A percentile compares a stretch with the other conserved stretches of the same genome.
Evolutionary conservation across 1,140 invertebrate genomes (phyloP).

Genomic region (Bombyx mandarina): DNA sequence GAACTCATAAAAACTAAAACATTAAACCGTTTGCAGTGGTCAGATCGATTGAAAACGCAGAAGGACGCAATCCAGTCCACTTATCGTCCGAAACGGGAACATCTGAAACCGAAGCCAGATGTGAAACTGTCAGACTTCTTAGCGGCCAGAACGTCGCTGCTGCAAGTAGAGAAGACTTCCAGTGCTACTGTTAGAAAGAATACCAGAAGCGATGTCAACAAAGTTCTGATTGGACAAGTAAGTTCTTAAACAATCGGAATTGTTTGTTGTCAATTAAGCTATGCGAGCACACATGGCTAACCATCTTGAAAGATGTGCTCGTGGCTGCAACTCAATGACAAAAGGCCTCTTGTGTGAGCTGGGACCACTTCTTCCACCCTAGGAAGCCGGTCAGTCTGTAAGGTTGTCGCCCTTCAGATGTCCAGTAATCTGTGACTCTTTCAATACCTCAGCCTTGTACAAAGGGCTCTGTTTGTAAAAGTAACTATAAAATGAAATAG

Average conservation of each 20-base stretch:
- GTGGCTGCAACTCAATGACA: too few relatives aligned
- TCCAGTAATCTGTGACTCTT: too few relatives aligned
- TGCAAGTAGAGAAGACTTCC: constrained; percentile 91
- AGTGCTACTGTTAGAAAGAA: constrained; percentile 60
- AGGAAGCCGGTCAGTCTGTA: too few relatives aligned
- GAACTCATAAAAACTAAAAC: background rate
- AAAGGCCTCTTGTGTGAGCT: too few relatives aligned
- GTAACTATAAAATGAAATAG: too few relatives aligned
- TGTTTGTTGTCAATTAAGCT: too few relatives aligned
- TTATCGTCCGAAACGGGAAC: constrained; percentile 78
- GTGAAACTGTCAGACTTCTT: constrained; percentile 82
- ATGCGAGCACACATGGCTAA: too few relatives aligned
- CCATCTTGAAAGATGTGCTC: too few relatives aligned
- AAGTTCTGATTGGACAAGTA: constrained; percentile 87
- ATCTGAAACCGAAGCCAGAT: constrained; percentile 74
- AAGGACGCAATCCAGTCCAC: constrained; percentile 80
- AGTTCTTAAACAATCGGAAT: constrained; percentile 10
- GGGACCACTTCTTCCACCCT: too few relatives aligned
- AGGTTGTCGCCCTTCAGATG: too few relatives aligned
- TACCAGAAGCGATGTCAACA: constrained; percentile 82
- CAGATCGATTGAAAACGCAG: constrained; percentile 82
- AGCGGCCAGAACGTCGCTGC: constrained; percentile 85
- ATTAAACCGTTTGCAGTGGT: constrained; percentile 77
- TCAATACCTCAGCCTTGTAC: too few relatives aligned
- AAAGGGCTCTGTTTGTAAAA: too few relatives aligned